phyloP scores from a whole-genome alignment of 2,888 invertebrate genomes.

The Cryptocephalus moraei region DNA sequence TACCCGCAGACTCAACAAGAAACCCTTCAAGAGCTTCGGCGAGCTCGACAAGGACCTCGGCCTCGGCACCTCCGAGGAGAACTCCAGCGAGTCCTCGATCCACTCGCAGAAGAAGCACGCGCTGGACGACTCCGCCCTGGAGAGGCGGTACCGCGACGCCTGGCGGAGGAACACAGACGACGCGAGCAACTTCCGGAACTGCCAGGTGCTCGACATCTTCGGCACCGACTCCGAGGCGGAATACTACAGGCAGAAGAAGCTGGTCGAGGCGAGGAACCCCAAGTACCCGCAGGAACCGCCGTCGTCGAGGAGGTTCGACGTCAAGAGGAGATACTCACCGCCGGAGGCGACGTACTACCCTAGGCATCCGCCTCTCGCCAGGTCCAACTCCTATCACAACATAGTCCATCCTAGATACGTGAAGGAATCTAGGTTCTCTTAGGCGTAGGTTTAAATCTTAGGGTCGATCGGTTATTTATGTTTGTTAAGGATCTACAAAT shows the following conservation, averaged over 20 bases:
- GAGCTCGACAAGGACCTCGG: constrained; percentile 69
- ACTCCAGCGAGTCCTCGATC: constrained; percentile 72
- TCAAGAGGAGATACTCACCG: constrained; percentile 39
- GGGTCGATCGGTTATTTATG: not conserved
- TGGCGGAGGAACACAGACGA: constrained; percentile 56
- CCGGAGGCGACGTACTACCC: constrained; percentile 36
- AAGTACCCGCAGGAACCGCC: not conserved
- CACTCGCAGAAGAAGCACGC: constrained; percentile 57
- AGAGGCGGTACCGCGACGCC: constrained; percentile 54
- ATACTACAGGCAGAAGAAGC: constrained; percentile 38
- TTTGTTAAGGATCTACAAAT: no score
- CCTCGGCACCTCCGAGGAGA: constrained; percentile 74
- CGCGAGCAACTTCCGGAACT: constrained; percentile 48
- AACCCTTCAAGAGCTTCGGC: constrained; percentile 44
- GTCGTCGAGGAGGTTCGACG: constrained; percentile 26
- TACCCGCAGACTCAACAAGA: constrained; percentile 29
- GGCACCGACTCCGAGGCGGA: constrained; percentile 50
- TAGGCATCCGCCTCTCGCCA: constrained; percentile 27
- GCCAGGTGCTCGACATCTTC: constrained; percentile 57
- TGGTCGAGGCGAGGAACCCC: not conserved
- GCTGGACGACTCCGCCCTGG: constrained; percentile 46
- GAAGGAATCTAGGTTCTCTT: constrained; percentile 54
- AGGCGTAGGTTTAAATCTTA: constrained; percentile 2
- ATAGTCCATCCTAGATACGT: constrained; percentile 53
- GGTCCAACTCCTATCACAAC: constrained; percentile 53